Base-by-base conservation (phyloP, 2,797 vertebrate genomes). In the Chiloscyllium punctatum region DNA sequence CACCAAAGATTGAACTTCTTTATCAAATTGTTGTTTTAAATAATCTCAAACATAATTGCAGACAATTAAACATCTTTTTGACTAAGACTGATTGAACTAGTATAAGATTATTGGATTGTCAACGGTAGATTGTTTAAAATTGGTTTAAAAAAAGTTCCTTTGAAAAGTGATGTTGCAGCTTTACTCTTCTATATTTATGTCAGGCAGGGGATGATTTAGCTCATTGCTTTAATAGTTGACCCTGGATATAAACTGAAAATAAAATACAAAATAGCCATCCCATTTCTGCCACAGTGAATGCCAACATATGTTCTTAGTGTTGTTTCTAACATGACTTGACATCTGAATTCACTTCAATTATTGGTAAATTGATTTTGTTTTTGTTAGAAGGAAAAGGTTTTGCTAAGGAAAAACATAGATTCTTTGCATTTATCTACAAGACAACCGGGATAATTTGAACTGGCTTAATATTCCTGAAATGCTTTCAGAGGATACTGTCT, bases 401-500 rank as follows among this genome's bases (percentile, higher is more conserved):
- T 95, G 94, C 71, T 48, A 95, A 57, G 71, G 51, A 95, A 95
- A 72, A 77, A 27, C 94, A 74, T 57, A 18, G 48, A 23, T 77
- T 74, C 94, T 74, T 95, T 95, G 94, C 94, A 95, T 95, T 95
- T 77, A 95, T 77, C 94, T 77, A 74, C 74, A 95, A 95, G 94
- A 53, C 69, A 74, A 95, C 94, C 27, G 4, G 72, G 72, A 95
- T 77, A 74, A 95, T 95, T 74, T 95, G 94, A 9, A 86, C 96
- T 96, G 92, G 96, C 79, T 96, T 96, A 96, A 96, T 95, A 96
- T 97, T 97, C 96, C 97, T 98, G 97, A 98, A 97, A 97, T 96
- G 96, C 97, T 98, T 98, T 97, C 97, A 96, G 95, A 96, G 96
- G 82, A 95, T 96, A 96, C 96, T 97, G 96, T 97, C 96, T 97